Evolutionary conservation across 2,113 vertebrate species (phyloP).

Genomic region (Syngnathus typhle): DNA sequence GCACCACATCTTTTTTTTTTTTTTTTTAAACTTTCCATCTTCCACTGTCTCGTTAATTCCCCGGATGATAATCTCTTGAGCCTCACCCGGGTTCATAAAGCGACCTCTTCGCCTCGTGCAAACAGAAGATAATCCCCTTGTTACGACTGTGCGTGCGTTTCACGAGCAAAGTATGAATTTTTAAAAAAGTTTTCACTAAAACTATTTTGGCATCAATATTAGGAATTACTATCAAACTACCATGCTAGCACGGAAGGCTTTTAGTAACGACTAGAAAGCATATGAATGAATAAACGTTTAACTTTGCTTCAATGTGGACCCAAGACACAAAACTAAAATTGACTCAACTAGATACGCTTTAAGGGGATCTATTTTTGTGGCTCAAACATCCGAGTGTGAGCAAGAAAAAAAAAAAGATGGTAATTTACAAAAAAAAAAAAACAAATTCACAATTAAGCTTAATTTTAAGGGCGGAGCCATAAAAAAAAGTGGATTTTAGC

Average conservation of each 20-base stretch:
- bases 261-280: background rate
- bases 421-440: too few species aligned
- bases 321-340: background rate
- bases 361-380: too few species aligned
- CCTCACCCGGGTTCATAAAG: slow-evolving; percentile 10
- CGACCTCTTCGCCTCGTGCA: slow-evolving; percentile 29
- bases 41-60: slow-evolving; percentile 19
- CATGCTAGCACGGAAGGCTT: background rate
- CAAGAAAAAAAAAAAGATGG: too few species aligned
- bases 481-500: background rate
- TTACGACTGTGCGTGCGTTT: slow-evolving; percentile 20
- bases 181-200: background rate
- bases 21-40: slow-evolving; percentile 25
- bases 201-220: background rate
- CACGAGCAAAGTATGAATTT: slow-evolving; percentile 2
- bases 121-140: slow-evolving; percentile 37
- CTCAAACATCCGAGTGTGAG: too few species aligned
- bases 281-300: background rate
- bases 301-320: background rate
- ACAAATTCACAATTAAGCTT: too few species aligned
- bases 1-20: background rate
- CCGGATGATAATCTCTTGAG: slow-evolving; percentile 34
- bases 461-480: background rate
- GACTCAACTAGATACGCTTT: too few species aligned
- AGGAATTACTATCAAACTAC: background rate